phyloP scores from a whole-genome alignment of 2,797 vertebrate species.

The Mus spretus region DNA sequence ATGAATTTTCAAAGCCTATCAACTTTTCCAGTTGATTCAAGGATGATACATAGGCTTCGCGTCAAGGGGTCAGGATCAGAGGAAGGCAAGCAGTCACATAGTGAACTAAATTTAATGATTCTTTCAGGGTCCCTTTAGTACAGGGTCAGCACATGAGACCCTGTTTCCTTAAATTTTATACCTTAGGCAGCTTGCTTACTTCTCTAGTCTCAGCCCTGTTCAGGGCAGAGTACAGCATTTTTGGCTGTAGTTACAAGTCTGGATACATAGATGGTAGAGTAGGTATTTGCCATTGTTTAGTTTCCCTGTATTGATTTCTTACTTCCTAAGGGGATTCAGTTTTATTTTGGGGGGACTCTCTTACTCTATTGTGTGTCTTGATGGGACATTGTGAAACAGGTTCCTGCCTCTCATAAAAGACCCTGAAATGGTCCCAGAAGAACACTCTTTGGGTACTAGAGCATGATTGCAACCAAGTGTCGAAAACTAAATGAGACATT shows the following conservation, averaged over 20 bases:
- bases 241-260: slow-evolving; percentile 1
- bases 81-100: neutral
- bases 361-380: slow-evolving; percentile 48
- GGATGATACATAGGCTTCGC: neutral
- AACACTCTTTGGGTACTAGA: neutral
- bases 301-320: slow-evolving; percentile 76
- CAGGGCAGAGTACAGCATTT: neutral
- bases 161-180: neutral
- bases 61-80: neutral
- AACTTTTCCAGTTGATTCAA: neutral
- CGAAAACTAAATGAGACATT: neutral
- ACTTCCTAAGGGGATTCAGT: slow-evolving; percentile 48
- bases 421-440: neutral
- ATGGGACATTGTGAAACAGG: slow-evolving; percentile 12
- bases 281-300: slow-evolving; percentile 61
- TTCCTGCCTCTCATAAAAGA: slow-evolving; percentile 40
- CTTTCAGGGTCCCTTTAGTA: neutral
- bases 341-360: slow-evolving; percentile 52
- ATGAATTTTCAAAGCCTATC: neutral
- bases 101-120: neutral
- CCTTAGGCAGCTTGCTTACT: neutral
- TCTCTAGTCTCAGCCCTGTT: neutral
- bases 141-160: neutral
- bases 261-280: neutral
- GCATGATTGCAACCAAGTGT: neutral